Conservation (phyloP, 2,113 vertebrate species). For the Chlamydotis undulata region DNA sequence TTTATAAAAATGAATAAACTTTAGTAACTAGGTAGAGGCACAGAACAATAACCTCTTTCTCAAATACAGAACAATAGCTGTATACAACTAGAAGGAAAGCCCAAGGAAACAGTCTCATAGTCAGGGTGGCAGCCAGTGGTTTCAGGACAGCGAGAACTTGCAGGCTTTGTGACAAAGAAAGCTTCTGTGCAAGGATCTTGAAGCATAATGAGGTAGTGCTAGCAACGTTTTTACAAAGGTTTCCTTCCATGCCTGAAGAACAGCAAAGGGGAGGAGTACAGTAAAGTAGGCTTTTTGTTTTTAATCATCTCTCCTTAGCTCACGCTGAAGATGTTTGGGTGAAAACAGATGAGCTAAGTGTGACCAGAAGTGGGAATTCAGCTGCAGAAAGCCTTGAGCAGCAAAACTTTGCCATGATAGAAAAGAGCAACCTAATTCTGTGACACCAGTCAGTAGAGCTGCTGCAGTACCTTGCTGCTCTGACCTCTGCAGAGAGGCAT, state of each 20-base stretch:
- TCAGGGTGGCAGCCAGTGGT: neutral
- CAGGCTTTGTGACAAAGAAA: neutral
- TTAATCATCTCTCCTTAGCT: neutral
- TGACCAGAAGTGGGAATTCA: neutral
- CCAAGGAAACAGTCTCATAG: neutral
- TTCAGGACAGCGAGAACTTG: neutral
- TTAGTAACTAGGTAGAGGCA: neutral
- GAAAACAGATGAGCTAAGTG: neutral
- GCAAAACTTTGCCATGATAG: neutral
- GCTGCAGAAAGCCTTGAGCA: neutral
- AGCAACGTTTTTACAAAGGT: neutral
- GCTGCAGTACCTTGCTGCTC: neutral
- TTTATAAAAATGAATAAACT: neutral
- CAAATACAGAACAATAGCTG: neutral
- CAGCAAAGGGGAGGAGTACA: neutral
- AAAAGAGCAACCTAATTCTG: neutral
- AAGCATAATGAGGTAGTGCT: neutral
- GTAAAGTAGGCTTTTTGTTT: neutral
- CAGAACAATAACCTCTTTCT: neutral
- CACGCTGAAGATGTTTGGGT: neutral
- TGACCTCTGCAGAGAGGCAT: neutral
- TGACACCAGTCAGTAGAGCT: neutral
- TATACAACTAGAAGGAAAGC: neutral
- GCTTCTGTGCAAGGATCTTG: neutral
- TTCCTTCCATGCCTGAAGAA: neutral